Conservation (phyloP, 1,140 invertebrate species). For the Dendrolimus punctatus region DNA sequence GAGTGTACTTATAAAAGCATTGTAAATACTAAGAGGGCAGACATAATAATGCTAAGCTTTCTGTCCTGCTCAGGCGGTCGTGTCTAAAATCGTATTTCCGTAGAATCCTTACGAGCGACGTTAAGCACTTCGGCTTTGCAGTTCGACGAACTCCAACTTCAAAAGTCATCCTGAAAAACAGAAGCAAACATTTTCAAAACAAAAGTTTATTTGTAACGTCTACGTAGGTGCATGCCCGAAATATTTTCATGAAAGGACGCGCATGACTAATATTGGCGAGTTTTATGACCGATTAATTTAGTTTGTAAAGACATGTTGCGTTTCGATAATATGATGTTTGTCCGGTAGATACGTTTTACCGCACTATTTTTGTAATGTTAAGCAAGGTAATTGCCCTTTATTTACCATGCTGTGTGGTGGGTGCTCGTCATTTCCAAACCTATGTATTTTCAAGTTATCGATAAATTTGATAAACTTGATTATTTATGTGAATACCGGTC, state of each 20-base stretch:
- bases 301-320: conserved; percentile 14
- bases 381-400: no score
- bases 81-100: conserved; percentile 69
- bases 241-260: conserved; percentile 20
- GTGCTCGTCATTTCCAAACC: no score
- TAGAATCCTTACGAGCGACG: conserved; percentile 68
- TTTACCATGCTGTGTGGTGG: no score
- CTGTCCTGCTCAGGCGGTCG: conserved; percentile 29
- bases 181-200: conserved; percentile 46
- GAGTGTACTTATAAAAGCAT: conserved; percentile 11
- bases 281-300: conserved; percentile 14
- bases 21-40: conserved; percentile 12
- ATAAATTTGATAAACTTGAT: no score
- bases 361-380: no score
- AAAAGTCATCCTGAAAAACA: conserved; percentile 50
- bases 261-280: conserved; percentile 26
- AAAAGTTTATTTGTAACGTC: conserved; percentile 34
- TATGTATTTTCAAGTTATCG: no score
- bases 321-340: conserved; percentile 16
- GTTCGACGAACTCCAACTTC: conserved; percentile 57
- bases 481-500: no score
- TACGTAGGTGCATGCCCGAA: conserved; percentile 24
- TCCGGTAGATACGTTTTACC: no score
- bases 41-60: conserved; percentile 18
- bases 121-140: conserved; percentile 66